These are phyloP conservation scores for Leptinotarsa undecemlineata DNA, from an alignment of 1,140 invertebrate species.

Conservation along the genomic window DNA sequence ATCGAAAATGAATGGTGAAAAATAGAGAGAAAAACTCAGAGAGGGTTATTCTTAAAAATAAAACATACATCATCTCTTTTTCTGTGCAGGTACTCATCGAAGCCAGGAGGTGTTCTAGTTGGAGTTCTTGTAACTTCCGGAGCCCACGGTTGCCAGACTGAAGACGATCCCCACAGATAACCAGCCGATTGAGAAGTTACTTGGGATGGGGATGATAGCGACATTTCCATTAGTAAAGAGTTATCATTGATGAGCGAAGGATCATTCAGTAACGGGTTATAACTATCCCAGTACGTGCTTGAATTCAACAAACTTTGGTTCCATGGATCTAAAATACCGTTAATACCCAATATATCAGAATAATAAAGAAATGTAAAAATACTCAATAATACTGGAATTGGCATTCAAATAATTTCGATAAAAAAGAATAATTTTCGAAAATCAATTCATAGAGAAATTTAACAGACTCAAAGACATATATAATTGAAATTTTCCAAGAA, in stretches of 20 bases:
- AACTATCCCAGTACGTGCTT: constrained; percentile 33
- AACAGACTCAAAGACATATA: too few relatives aligned
- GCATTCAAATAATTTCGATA: too few relatives aligned
- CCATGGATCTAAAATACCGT: constrained; percentile 35
- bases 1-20: too few relatives aligned
- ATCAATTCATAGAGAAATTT: too few relatives aligned
- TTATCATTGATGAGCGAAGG: constrained; percentile 14
- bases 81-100: constrained; percentile 43
- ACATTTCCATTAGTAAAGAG: constrained; percentile 20
- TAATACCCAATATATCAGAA: too few relatives aligned
- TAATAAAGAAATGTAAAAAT: too few relatives aligned
- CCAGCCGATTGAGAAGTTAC: constrained; percentile 54
- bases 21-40: too few relatives aligned
- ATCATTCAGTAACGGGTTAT: constrained; percentile 15
- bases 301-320: constrained; percentile 32
- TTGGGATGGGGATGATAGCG: constrained; percentile 40
- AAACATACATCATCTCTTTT: constrained; percentile 30
- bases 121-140: constrained; percentile 43
- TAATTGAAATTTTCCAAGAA: too few relatives aligned
- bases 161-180: constrained; percentile 52
- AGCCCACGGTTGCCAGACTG: constrained; percentile 51
- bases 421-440: too few relatives aligned
- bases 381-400: too few relatives aligned
- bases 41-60: not conserved
- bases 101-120: constrained; percentile 51